phyloP scores from a whole-genome alignment of 2,113 vertebrate species.

The Picathartes gymnocephalus region DNA sequence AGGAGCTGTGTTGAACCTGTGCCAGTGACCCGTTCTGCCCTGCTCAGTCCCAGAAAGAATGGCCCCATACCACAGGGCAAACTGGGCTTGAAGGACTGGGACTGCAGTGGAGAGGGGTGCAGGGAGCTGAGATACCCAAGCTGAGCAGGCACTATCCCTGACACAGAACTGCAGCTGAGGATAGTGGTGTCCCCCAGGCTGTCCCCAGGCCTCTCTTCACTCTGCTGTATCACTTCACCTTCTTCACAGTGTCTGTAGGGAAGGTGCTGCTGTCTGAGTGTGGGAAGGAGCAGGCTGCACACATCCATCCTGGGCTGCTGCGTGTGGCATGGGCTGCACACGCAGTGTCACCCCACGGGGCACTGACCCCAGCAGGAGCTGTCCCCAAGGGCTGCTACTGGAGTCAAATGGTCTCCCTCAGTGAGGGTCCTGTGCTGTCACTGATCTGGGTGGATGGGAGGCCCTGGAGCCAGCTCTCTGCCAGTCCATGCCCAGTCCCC shows the following conservation, averaged over 20 bases:
- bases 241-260: neutral
- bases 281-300: neutral
- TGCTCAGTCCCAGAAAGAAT: neutral
- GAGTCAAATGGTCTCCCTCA: neutral
- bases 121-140: neutral
- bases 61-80: rapidly evolving
- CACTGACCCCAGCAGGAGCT: neutral
- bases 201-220: neutral
- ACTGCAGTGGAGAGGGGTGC: neutral
- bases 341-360: rapidly evolving
- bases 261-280: rapidly evolving
- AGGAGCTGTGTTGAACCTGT: neutral
- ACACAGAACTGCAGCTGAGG: neutral
- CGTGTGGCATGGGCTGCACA: rapidly evolving
- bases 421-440: neutral
- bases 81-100: neutral
- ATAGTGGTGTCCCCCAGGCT: neutral
- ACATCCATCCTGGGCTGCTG: rapidly evolving
- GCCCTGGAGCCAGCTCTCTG: neutral
- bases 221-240: neutral
- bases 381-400: neutral
- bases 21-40: rapidly evolving
- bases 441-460: neutral
- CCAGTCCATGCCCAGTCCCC: neutral
- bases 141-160: neutral